phyloP scores from a whole-genome alignment of 2,888 invertebrate genomes.

The Mesochorus sp. region DNA sequence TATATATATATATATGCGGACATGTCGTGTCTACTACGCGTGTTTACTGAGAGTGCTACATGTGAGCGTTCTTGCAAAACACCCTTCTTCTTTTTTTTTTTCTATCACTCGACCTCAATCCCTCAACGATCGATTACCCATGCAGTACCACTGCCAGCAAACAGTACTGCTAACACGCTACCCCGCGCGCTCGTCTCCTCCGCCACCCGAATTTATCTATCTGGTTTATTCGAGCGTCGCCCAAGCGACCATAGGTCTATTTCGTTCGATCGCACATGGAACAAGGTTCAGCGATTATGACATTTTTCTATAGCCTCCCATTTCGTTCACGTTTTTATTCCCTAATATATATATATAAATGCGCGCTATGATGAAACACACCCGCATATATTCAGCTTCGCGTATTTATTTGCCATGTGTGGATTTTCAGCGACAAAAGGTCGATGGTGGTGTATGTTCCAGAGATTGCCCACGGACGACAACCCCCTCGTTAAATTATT shows the following conservation, averaged over 20 bases:
- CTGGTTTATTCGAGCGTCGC: constrained; percentile 49
- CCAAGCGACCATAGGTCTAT: not conserved
- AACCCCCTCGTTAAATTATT: constrained; percentile 44
- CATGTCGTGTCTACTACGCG: constrained; percentile 6
- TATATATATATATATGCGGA: not conserved
- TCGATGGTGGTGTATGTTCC: not conserved
- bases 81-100: constrained; percentile 28
- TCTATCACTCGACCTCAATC: constrained; percentile 46
- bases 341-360: too few species aligned
- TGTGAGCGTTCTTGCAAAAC: constrained; percentile 7
- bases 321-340: not conserved
- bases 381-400: too few species aligned
- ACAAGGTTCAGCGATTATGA: constrained; percentile 7
- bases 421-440: not conserved
- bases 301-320: constrained; percentile 13
- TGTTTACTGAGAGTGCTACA: constrained; percentile 18
- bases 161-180: constrained; percentile 13
- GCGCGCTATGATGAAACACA: too few species aligned
- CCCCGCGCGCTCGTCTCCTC: too few species aligned
- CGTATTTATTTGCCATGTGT: too few species aligned
- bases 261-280: constrained; percentile 12
- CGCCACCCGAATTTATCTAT: constrained; percentile 38
- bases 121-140: constrained; percentile 57
- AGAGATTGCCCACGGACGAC: not conserved
- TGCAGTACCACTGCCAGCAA: constrained; percentile 20